Base-by-base conservation (phyloP, 2,113 vertebrate genomes). In the Larimichthys crocea region DNA sequence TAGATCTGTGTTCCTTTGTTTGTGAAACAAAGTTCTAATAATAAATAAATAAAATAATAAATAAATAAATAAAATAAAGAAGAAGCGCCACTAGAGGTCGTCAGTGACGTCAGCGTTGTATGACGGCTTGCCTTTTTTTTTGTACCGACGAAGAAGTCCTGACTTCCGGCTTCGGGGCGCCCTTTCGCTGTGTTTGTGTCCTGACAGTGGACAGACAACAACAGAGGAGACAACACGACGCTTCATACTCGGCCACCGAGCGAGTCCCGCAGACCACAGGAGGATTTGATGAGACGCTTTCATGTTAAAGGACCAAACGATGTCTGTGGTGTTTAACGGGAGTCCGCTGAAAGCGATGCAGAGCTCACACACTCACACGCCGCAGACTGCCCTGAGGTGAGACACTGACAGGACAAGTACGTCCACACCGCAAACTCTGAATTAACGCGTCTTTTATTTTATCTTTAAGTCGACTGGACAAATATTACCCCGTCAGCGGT, bases 261-360 rank as follows among this genome's bases (percentile, higher is more conserved):
- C 26, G 26, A 52, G 76, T 42, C n/a, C 10, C 20, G 0, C 2
- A 20, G 24, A 11, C 19, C 20, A 70, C 22, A 16, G 66, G 48
- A 53, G 49, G 24, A 42, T 87, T 93, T 74, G 7, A 94, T 93
- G 91, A 44, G 46, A 89, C 64, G 75, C 48, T 77, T 74, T n/a
- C 0, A 85, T 79, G 84, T 65, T 84, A 50, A 78, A 87, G 56
- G 79, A 90, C 26, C 85, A 63, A 93, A 85, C 75, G 35, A 95
- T 95, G 95, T 94, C 93, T 76, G 92, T 93, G 84, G 89, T 94
- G 78, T 95, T 95, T 88, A 94, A 95, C 79, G 94, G 94, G 72
- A 94, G 84, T 73, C 84, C 90, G 46, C 79, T 94, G 84, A 92
- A 93, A 86, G 92, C 91, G 91, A 94, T 95, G 91, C 95, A 93